phyloP scores from a whole-genome alignment of 2,888 invertebrate species.

The Sinohyriopsis cumingii region DNA sequence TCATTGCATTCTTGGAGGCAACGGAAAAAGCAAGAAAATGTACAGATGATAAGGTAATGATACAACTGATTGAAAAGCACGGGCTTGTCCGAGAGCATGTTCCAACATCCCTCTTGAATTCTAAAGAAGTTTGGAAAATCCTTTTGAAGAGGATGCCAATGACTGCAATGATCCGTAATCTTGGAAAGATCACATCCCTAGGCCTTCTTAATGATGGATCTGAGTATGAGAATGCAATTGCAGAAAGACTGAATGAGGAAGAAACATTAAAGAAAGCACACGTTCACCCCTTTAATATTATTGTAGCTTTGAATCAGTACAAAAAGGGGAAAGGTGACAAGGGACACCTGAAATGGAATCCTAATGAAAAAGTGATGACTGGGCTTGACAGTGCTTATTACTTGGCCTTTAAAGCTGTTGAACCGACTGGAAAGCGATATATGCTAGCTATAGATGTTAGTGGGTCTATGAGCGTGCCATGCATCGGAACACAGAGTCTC shows the following conservation, averaged over 20 bases:
- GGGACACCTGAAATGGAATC: slow-evolving; percentile 66
- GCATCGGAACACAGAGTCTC: slow-evolving; percentile 55
- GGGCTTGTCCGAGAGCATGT: slow-evolving; percentile 80
- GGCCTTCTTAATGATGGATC: slow-evolving; percentile 34
- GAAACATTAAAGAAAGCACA: slow-evolving; percentile 50
- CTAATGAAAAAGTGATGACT: slow-evolving; percentile 40
- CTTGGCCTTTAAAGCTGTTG: slow-evolving; percentile 71
- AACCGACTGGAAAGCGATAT: slow-evolving; percentile 75
- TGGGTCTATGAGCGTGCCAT: slow-evolving; percentile 72
- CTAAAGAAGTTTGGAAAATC: slow-evolving; percentile 76
- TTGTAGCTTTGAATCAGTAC: slow-evolving; percentile 67
- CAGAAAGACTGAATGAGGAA: slow-evolving; percentile 53
- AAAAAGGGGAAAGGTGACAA: slow-evolving; percentile 63
- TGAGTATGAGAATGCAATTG: slow-evolving; percentile 36
- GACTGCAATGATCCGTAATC: slow-evolving; percentile 71
- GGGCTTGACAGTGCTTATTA: slow-evolving; percentile 68
- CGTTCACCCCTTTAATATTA: slow-evolving; percentile 70
- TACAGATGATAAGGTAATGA: slow-evolving; percentile 44
- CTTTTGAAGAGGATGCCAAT: slow-evolving; percentile 70
- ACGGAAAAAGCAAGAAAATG: slow-evolving; percentile 57
- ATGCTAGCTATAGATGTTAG: slow-evolving; percentile 77
- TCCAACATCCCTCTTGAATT: slow-evolving; percentile 80
- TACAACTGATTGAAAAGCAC: slow-evolving; percentile 66
- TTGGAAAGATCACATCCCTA: slow-evolving; percentile 55
- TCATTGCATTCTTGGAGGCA: slow-evolving; percentile 56